Percentiles rank a stretch among this genome's conserved stretches.
These are phyloP conservation scores for Microplitis mediator DNA, from an alignment of 1,140 invertebrate species.

Conservation along the genomic window DNA sequence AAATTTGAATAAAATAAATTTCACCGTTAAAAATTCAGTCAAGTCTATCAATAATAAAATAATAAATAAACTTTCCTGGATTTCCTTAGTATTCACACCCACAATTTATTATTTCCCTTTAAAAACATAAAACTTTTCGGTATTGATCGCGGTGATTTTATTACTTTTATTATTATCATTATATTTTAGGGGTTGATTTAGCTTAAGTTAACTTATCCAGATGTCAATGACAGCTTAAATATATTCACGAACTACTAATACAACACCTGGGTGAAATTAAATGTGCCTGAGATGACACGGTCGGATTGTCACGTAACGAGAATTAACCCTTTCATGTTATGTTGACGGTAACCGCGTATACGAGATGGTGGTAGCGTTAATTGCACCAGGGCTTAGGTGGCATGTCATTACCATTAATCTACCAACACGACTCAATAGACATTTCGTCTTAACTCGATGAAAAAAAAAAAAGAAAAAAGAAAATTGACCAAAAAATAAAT, in stretches of 20 bases:
- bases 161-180: not conserved
- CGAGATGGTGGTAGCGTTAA: constrained; percentile 28
- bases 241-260: not conserved
- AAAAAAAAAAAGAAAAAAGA: not conserved
- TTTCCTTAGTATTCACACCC: not conserved
- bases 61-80: not conserved
- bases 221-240: constrained; percentile 2
- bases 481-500: too few relatives aligned
- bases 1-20: too few relatives aligned
- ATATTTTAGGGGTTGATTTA: not conserved
- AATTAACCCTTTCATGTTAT: constrained; percentile 15
- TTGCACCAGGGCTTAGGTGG: constrained; percentile 34
- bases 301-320: constrained; percentile 14
- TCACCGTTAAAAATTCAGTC: too few relatives aligned
- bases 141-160: not conserved
- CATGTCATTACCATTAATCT: constrained; percentile 40
- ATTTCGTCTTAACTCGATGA: not conserved
- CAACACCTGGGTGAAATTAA: not conserved
- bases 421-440: constrained; percentile 20
- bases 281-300: not conserved
- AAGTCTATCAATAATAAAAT: not conserved
- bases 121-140: not conserved
- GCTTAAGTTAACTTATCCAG: not conserved
- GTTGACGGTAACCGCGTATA: not conserved
- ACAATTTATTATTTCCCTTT: not conserved